Evolutionary conservation across 2,113 vertebrate species (phyloP).

Genomic region (Triplophysa siluroides): DNA sequence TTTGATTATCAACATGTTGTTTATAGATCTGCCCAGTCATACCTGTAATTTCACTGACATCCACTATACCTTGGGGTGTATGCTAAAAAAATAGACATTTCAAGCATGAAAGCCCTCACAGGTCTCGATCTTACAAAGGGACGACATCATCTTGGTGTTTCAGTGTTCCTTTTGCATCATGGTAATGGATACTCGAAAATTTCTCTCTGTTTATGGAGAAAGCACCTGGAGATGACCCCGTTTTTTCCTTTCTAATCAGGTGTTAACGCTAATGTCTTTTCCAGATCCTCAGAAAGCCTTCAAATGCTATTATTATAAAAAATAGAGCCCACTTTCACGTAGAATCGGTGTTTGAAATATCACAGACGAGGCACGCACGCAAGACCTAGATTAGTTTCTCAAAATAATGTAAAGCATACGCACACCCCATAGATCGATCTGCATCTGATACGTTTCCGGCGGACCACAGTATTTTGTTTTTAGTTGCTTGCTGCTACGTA

Average conservation of each 20-base stretch:
- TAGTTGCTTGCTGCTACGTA: slow-evolving; percentile 59
- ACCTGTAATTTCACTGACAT: slow-evolving; percentile 58
- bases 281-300: slow-evolving; percentile 27
- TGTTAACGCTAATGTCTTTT: slow-evolving; percentile 24
- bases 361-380: neutral
- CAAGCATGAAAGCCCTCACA: slow-evolving; percentile 50
- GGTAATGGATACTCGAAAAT: slow-evolving; percentile 9
- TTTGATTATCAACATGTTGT: slow-evolving; percentile 73
- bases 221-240: neutral
- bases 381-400: slow-evolving; percentile 7
- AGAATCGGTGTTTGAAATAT: slow-evolving; percentile 39
- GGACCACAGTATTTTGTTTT: slow-evolving; percentile 48
- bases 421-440: slow-evolving; percentile 17
- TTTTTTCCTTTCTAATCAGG: neutral
- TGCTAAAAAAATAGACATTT: slow-evolving; percentile 42
- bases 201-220: neutral
- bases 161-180: slow-evolving; percentile 39
- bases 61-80: slow-evolving; percentile 54
- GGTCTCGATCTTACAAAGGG: slow-evolving; percentile 28
- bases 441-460: slow-evolving; percentile 44
- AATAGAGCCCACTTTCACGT: slow-evolving; percentile 23
- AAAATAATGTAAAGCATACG: slow-evolving; percentile 7
- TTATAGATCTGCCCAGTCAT: slow-evolving; percentile 68
- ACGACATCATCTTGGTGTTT: slow-evolving; percentile 29
- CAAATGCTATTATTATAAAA: slow-evolving; percentile 26